phyloP scores from a whole-genome alignment of 2,113 vertebrate species.

The Charadrius vociferus region DNA sequence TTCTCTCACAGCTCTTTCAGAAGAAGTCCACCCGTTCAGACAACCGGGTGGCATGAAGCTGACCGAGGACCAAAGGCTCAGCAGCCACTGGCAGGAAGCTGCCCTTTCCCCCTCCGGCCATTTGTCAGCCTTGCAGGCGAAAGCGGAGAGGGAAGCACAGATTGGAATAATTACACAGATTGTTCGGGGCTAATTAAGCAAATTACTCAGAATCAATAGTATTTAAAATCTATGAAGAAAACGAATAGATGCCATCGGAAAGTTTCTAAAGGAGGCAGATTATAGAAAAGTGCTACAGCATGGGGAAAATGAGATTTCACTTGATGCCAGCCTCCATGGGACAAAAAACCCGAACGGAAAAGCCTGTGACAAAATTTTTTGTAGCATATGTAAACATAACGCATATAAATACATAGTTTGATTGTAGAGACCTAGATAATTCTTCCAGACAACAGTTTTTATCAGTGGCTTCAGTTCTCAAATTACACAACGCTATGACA shows the following conservation, averaged over 20 bases:
- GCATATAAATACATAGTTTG: not conserved
- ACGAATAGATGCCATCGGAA: conserved; percentile 73
- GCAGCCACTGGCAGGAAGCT: conserved; percentile 59
- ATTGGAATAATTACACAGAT: conserved; percentile 79
- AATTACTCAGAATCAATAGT: conserved; percentile 69
- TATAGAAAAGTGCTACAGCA: conserved; percentile 75
- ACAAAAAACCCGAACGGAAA: not conserved
- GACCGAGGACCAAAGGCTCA: not conserved
- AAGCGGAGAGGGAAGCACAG: conserved; percentile 63
- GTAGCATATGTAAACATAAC: not conserved
- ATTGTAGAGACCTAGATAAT: not conserved
- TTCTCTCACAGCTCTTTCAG: not conserved
- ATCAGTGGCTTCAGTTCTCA: not conserved
- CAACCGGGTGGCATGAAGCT: not conserved
- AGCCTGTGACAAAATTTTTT: not conserved
- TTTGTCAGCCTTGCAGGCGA: conserved; percentile 69
- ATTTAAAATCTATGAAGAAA: conserved; percentile 70
- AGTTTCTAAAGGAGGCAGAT: conserved; percentile 66
- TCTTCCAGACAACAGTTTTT: not conserved
- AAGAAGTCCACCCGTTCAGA: not conserved
- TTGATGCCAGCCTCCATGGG: not conserved
- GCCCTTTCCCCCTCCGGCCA: conserved; percentile 61
- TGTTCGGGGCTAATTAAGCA: conserved; percentile 74
- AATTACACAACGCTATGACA: not conserved
- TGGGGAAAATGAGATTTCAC: conserved; percentile 28